Base-by-base conservation (phyloP, 1,140 invertebrate genomes). In the Pseudomyrmex sp. region DNA sequence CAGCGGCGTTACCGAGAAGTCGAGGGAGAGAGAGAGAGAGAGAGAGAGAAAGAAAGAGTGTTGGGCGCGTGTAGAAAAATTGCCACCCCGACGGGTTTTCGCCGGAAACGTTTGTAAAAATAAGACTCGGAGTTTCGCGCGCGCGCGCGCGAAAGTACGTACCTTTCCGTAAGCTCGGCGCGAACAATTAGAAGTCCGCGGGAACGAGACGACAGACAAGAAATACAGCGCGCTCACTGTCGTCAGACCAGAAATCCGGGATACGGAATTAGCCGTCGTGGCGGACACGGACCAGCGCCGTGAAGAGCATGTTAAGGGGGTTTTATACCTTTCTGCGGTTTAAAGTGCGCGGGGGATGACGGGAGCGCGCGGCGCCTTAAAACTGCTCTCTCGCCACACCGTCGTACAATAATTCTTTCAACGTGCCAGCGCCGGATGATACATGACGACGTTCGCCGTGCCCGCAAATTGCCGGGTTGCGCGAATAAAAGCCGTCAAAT, bases 191-290 rank as follows among this genome's bases (percentile, higher is more conserved):
- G 75, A 68, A 75, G 48, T 84, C 48, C 54, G 66, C 59, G 66
- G 54, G 35, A 35, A 56, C 63, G n/a, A 77, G 68, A 68, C 54
- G 70, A 46, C 35, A 61, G 77, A 66, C 66, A 35, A 50, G 61
- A 72, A 68, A 35, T 15, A 20, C 48, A 50, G 87, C 82, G 82
- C 73, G 85, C 72, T 82, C 35, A 84, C 83, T 84, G 82, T 85
- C 91, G 88, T 90, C 90, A 90, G 91, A 92, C 89, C 91, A 90
- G 89, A 92, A 92, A 92, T 91, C 91, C 91, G 91, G 91, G 74
- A 84, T 90, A 92, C 91, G 83, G 52, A 92, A 91, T 91, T 92
- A 92, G 91, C 90, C 59, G 70, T 9, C 54, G 35, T 23, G 26
- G 65, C 61, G 63, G 77, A 2, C 61, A 82, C 69, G 35, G 35